Percentiles rank a stretch among this genome's conserved stretches.
These are phyloP conservation scores for Chlorops oryzae DNA, from an alignment of 1,140 invertebrate genomes.

Conservation along the genomic window DNA sequence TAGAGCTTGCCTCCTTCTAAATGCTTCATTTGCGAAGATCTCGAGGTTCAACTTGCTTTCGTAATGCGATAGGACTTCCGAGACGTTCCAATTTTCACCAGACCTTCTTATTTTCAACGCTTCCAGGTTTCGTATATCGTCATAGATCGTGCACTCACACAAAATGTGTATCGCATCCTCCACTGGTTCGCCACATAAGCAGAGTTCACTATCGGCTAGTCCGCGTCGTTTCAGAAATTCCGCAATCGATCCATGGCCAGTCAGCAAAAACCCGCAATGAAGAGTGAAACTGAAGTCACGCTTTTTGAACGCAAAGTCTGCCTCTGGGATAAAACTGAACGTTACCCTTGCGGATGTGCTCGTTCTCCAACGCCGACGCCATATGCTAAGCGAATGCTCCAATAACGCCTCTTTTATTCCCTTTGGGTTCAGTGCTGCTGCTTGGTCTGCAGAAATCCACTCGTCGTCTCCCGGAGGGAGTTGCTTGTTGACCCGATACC, in stretches of 20 bases:
- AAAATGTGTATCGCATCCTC: no score
- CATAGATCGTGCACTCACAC: no score
- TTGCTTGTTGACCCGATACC: slow-evolving; percentile 8
- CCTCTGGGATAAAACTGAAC: slow-evolving; percentile 6
- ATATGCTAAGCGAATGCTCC: neutral
- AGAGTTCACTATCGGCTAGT: no score
- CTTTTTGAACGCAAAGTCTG: neutral
- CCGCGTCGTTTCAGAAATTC: no score
- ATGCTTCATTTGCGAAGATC: no score
- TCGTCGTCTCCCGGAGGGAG: neutral
- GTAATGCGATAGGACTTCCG: no score
- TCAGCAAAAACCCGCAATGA: slow-evolving; percentile 12
- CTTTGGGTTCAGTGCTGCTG: neutral
- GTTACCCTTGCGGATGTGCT: slow-evolving; percentile 7
- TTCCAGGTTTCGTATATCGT: no score
- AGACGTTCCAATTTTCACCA: no score
- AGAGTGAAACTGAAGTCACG: slow-evolving; percentile 11
- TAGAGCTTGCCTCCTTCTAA: no score
- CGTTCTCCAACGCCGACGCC: slow-evolving; percentile 10
- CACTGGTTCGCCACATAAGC: no score
- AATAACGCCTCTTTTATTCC: neutral
- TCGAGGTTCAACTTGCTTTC: no score
- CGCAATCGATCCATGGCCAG: slow-evolving; percentile 17
- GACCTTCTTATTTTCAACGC: no score
- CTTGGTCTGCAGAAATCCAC: neutral